These are phyloP conservation scores for Cricetomys ansorgei DNA, from an alignment of 2,113 vertebrate genomes.

Conservation along the genomic window DNA sequence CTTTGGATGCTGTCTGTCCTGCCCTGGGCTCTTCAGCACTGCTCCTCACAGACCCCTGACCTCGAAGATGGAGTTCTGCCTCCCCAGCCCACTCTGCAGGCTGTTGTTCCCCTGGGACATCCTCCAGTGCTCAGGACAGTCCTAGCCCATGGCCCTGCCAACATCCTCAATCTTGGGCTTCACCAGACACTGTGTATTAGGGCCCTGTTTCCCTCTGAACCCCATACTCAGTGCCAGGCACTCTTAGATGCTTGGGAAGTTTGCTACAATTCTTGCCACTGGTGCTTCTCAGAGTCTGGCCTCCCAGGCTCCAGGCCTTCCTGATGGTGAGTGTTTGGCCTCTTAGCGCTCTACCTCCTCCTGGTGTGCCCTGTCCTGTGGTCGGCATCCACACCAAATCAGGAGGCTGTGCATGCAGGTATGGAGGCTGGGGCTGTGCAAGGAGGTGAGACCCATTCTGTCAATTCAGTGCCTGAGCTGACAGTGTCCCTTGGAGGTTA, in stretches of 20 bases:
- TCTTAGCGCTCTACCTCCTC: neutral
- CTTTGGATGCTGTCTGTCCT: neutral
- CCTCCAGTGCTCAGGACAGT: neutral
- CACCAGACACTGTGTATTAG: neutral
- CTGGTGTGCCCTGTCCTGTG: neutral
- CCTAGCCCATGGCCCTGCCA: neutral
- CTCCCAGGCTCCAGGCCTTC: neutral
- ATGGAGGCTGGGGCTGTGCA: neutral
- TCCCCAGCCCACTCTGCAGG: neutral
- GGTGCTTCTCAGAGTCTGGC: neutral
- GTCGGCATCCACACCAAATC: neutral
- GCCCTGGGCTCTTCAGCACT: neutral
- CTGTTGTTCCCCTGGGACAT: neutral
- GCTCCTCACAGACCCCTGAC: neutral
- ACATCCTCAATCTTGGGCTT: neutral
- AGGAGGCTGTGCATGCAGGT: neutral
- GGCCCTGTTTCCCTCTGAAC: neutral
- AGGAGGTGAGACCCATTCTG: neutral
- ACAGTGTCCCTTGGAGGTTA: neutral
- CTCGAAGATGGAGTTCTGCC: too few species aligned
- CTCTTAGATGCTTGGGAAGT: neutral
- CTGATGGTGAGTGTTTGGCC: neutral
- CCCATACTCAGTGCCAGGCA: neutral
- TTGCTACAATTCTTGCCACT: neutral
- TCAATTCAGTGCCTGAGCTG: neutral